A percentile compares a stretch with the other conserved stretches of the same genome.
Conservation (phyloP, 2,113 vertebrate genomes). For the Tursiops truncatus region DNA sequence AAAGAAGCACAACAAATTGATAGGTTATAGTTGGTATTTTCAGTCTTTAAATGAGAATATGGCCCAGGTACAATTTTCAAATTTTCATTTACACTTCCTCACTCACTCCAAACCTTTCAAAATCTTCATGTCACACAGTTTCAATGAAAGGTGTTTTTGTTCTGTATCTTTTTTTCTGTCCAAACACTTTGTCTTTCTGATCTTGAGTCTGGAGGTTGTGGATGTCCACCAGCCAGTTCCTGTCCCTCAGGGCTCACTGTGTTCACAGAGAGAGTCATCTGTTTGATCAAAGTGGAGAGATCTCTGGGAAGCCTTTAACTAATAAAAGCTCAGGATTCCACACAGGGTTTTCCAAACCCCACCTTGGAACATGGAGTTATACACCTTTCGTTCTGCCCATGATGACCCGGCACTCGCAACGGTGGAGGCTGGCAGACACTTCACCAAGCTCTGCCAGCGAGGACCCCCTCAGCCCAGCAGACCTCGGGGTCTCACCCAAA, state of each 20-base stretch:
- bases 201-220: not conserved
- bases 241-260: not conserved
- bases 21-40: not conserved
- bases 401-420: accelerated
- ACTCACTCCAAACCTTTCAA: not conserved
- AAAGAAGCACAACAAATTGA: not conserved
- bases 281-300: not conserved
- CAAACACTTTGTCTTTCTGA: not conserved
- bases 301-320: not conserved
- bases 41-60: not conserved
- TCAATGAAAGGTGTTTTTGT: not conserved
- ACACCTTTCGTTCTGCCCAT: not conserved
- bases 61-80: not conserved
- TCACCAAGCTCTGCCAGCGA: not conserved
- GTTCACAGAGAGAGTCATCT: not conserved
- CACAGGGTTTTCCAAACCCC: not conserved
- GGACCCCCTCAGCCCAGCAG: not conserved
- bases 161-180: not conserved
- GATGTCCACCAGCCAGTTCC: not conserved
- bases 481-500: not conserved
- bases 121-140: not conserved
- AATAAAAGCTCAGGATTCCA: not conserved
- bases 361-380: not conserved
- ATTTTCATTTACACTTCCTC: not conserved
- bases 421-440: not conserved